Base-by-base conservation (phyloP, 2,797 vertebrate species). In the Ispidina lecontei region DNA sequence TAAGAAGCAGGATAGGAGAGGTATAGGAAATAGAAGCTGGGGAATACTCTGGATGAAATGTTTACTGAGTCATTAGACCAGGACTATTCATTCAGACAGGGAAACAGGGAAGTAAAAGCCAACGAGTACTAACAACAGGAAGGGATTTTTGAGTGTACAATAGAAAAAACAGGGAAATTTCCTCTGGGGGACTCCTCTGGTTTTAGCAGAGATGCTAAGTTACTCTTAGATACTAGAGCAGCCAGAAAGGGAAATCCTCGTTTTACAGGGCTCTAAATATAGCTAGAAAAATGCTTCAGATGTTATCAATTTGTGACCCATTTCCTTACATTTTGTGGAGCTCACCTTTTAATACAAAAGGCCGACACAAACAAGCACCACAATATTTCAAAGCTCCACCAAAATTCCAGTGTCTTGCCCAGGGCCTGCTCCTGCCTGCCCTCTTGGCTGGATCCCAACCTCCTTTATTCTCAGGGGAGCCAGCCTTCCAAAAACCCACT, bases 401-500 rank as follows among this genome's bases (percentile, higher is more conserved):
- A 90, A 41, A 91, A 92, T 84, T 92, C 90, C 94, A 88, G 6
- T 64, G 56, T 82, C 83, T 93, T 95, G 67, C 80, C 74, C 73
- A 72, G 33, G 21, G 58, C 93, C 69, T 94, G 94, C 80, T 91
- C 56, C 90, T 91, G 84, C 95, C 88, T 82, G 90, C 86, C 72
- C 52, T 82, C 75, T 74, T 94, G 90, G 94, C 80, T 86, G 87
- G 80, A 68, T 70, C 82, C 93, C 91, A 91, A 62, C 46, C 87
- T 77, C 62, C 77, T 87, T 87, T 91, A 92, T 89, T 91, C 86
- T 82, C 81, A 60, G 58, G 88, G 84, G 88, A 94, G 51, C 29
- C 68, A 59, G 77, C 68, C 90, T 95, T 96, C 88, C 91, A 94
- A 95, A 93, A 92, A 82, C 86, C 68, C 77, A 51, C 77, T 89